Percentiles rank a stretch among this genome's conserved stretches.
Conservation (phyloP, 2,797 vertebrate species). For the Rachycentron canadum region DNA sequence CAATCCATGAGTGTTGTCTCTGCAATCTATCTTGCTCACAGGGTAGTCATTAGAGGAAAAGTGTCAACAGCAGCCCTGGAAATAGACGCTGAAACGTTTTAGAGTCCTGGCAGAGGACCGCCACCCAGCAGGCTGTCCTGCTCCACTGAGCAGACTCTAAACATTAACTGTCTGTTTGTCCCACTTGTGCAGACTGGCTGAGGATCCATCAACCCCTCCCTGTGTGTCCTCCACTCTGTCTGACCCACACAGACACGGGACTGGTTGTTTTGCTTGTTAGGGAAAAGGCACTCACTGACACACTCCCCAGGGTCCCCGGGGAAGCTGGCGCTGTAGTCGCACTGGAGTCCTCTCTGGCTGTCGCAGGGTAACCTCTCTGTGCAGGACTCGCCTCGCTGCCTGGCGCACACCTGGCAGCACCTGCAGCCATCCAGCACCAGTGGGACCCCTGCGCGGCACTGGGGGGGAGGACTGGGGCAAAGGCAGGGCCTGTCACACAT, state of each 20-base stretch:
- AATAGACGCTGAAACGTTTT: slow-evolving; percentile 57
- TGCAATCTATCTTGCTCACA: slow-evolving; percentile 60
- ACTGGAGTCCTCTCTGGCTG: slow-evolving; percentile 86
- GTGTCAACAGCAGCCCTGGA: slow-evolving; percentile 58
- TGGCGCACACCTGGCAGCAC: slow-evolving; percentile 92
- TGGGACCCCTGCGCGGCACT: slow-evolving; percentile 85
- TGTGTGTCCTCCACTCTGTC: not conserved
- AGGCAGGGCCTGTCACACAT: slow-evolving; percentile 87
- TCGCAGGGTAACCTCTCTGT: slow-evolving; percentile 88
- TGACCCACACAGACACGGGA: not conserved
- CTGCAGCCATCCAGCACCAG: slow-evolving; percentile 90
- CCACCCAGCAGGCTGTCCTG: not conserved
- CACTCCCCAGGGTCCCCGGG: slow-evolving; percentile 86
- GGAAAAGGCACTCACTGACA: slow-evolving; percentile 88
- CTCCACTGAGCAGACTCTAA: slow-evolving; percentile 45
- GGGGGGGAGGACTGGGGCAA: slow-evolving; percentile 85
- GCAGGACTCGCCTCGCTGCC: slow-evolving; percentile 90
- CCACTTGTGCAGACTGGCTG: slow-evolving; percentile 12
- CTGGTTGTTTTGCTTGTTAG: slow-evolving; percentile 26
- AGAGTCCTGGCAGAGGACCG: slow-evolving; percentile 16
- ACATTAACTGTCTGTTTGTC: slow-evolving; percentile 54
- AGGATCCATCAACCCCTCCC: slow-evolving; percentile 7
- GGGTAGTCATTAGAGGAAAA: slow-evolving; percentile 41
- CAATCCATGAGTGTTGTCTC: slow-evolving; percentile 45
- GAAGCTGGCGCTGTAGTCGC: slow-evolving; percentile 87